Evolutionary conservation across 2,113 vertebrate species (phyloP).

Genomic region (Eurystomus gularis): DNA sequence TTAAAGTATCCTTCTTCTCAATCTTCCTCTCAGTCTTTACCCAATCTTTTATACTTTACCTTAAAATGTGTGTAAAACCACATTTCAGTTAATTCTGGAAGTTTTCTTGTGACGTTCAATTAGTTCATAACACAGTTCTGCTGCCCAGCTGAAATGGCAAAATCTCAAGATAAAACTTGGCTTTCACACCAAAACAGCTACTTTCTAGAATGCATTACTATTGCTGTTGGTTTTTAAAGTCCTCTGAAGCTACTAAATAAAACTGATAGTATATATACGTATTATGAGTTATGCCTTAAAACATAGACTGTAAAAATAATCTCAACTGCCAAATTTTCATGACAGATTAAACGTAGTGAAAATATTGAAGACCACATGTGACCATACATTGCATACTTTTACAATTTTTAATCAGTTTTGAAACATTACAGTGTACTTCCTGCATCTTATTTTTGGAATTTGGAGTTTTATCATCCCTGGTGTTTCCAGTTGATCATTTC

Average conservation of each 20-base stretch:
- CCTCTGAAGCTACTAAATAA: background rate
- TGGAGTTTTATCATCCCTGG: constrained; percentile 38
- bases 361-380: constrained; percentile 43
- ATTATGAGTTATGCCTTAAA: background rate
- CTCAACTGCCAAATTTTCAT: constrained; percentile 43
- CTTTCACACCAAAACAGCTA: background rate
- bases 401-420: constrained; percentile 43
- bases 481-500: constrained; percentile 22
- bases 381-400: constrained; percentile 32
- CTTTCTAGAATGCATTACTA: background rate
- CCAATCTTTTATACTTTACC: background rate
- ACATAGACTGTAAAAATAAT: constrained; percentile 15
- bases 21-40: background rate
- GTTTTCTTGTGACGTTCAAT: background rate
- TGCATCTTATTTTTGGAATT: constrained; percentile 47
- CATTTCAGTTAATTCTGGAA: background rate
- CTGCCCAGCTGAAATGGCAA: background rate
- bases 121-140: background rate
- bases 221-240: background rate
- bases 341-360: constrained; percentile 52
- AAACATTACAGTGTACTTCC: constrained; percentile 33
- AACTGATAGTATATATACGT: background rate
- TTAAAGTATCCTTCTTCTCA: background rate
- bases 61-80: background rate
- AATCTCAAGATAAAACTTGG: background rate